Percentiles rank a stretch among this genome's conserved stretches.
Conservation (phyloP, 2,888 invertebrate genomes). For the Nephrotoma appendiculata region DNA sequence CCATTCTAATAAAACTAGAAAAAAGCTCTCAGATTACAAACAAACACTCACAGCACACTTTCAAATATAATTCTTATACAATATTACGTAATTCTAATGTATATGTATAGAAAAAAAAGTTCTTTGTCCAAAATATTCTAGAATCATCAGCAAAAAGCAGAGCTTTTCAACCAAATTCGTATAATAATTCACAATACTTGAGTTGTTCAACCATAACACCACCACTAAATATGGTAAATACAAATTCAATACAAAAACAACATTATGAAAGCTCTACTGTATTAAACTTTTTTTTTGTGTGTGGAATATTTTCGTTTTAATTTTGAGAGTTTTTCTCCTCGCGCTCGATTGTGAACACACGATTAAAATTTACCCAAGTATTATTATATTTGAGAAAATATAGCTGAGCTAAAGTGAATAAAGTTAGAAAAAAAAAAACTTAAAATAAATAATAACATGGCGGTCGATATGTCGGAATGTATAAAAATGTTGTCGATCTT, state of each 20-base stretch:
- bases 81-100: neutral
- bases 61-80: neutral
- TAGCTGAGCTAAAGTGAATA: neutral
- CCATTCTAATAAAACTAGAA: neutral
- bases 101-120: neutral
- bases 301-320: neutral
- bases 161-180: neutral
- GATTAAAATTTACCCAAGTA: neutral
- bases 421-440: neutral
- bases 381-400: neutral
- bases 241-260: neutral
- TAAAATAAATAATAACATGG: slow-evolving; percentile 3
- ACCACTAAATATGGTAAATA: neutral
- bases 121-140: neutral
- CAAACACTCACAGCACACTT: neutral
- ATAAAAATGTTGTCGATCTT: neutral
- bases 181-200: neutral
- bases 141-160: neutral
- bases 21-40: neutral
- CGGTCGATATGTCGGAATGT: slow-evolving; percentile 5
- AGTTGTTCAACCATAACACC: neutral
- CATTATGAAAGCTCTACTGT: neutral
- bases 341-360: neutral
- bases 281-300: neutral
- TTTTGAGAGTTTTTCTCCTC: neutral